Evolutionary conservation across 2,888 invertebrate genomes (phyloP).

Genomic region (Polydesmus complanatus): DNA sequence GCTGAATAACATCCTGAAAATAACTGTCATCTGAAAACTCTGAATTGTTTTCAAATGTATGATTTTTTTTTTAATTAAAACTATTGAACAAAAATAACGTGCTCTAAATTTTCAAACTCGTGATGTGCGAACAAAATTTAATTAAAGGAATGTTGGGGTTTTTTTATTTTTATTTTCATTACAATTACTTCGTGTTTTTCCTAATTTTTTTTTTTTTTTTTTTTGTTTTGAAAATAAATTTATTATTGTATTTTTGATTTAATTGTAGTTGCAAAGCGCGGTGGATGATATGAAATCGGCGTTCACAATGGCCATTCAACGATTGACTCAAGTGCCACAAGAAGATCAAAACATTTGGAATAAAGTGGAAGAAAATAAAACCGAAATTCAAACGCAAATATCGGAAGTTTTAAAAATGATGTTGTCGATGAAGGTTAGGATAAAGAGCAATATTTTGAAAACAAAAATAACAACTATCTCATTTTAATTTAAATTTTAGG

Average conservation of each 20-base stretch:
- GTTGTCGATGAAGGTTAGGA: conserved; percentile 25
- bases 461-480: neutral
- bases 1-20: too few relatives aligned
- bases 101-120: too few relatives aligned
- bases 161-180: too few relatives aligned
- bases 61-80: too few relatives aligned
- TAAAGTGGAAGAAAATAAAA: conserved; percentile 24
- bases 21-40: too few relatives aligned
- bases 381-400: conserved; percentile 26
- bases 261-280: conserved; percentile 25
- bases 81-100: too few relatives aligned
- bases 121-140: too few relatives aligned
- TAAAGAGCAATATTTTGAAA: neutral
- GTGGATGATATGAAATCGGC: conserved; percentile 29
- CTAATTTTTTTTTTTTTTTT: neutral
- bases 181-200: neutral
- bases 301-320: conserved; percentile 27
- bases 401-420: conserved; percentile 27
- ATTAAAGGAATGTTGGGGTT: too few relatives aligned
- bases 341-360: conserved; percentile 23
- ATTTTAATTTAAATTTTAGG: conserved; percentile 15
- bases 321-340: conserved; percentile 25
- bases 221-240: neutral
- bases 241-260: neutral
- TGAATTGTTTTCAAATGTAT: too few relatives aligned